Evolutionary conservation across 2,888 invertebrate genomes (phyloP).

Genomic region (Abrostola triplasia): DNA sequence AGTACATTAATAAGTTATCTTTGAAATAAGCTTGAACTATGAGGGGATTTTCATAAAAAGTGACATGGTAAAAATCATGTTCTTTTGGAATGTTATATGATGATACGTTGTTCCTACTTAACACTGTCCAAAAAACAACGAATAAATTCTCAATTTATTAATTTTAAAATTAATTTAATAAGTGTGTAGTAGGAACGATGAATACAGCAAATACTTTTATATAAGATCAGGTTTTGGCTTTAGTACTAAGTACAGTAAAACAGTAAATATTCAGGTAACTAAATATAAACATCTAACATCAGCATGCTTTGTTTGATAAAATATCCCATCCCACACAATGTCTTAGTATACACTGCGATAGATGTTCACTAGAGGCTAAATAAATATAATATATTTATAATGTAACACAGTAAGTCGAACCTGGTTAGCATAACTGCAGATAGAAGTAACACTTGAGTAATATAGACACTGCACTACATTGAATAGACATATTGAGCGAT

Average conservation of each 20-base stretch:
- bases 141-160: neutral
- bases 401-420: conserved; percentile 57
- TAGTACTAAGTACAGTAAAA: conserved; percentile 28
- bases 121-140: conserved; percentile 7
- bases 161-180: neutral
- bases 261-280: conserved; percentile 39
- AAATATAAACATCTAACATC: conserved; percentile 72
- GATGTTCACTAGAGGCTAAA: conserved; percentile 46
- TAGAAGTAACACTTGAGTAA: conserved; percentile 58
- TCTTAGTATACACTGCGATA: conserved; percentile 56
- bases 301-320: conserved; percentile 69
- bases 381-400: conserved; percentile 49
- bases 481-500: conserved; percentile 74
- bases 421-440: conserved; percentile 63
- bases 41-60: conserved; percentile 5
- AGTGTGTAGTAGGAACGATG: conserved; percentile 36
- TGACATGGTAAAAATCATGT: neutral
- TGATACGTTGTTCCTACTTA: conserved; percentile 29
- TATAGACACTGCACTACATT: conserved; percentile 76
- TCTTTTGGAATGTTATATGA: conserved; percentile 10
- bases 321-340: conserved; percentile 55
- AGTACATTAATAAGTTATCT: neutral
- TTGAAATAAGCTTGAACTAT: neutral
- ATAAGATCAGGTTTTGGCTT: conserved; percentile 21
- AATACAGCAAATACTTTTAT: conserved; percentile 18